These are phyloP conservation scores for Cyprinodon brontotheroides DNA, from an alignment of 2,113 vertebrate species.

Conservation along the genomic window DNA sequence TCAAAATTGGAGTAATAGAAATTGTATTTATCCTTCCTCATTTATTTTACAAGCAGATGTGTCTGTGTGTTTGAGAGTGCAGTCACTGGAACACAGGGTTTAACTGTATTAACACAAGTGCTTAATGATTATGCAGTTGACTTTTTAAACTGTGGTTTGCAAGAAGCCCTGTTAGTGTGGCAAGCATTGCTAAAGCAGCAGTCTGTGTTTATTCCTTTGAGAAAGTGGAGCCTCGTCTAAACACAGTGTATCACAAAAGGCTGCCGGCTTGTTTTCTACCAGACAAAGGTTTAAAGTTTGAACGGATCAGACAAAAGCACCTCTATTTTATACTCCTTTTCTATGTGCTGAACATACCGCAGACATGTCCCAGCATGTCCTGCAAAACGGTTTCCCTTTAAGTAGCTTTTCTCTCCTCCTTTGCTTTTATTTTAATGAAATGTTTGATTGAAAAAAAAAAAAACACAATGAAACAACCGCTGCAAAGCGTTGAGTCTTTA, in stretches of 20 bases:
- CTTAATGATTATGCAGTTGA: neutral
- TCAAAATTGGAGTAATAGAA: neutral
- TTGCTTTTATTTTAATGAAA: neutral
- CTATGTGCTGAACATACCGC: neutral
- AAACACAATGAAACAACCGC: no score
- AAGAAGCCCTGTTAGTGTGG: neutral
- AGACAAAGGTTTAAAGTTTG: neutral
- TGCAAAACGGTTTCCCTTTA: neutral
- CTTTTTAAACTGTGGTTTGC: neutral
- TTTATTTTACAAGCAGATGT: neutral
- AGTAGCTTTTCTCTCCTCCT: neutral
- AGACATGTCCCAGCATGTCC: neutral
- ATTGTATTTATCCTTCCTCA: neutral
- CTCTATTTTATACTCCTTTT: neutral
- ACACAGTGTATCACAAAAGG: neutral
- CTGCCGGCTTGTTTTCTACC: neutral
- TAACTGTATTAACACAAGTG: neutral
- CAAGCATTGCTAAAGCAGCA: neutral
- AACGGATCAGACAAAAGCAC: neutral
- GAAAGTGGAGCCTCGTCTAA: neutral
- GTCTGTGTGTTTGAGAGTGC: neutral
- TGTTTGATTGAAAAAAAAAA: neutral
- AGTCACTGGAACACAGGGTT: neutral
- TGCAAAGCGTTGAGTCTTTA: neutral
- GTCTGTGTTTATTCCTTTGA: neutral